Base-by-base conservation (phyloP, 2,113 vertebrate genomes). In the Leptodactylus fuscus region DNA sequence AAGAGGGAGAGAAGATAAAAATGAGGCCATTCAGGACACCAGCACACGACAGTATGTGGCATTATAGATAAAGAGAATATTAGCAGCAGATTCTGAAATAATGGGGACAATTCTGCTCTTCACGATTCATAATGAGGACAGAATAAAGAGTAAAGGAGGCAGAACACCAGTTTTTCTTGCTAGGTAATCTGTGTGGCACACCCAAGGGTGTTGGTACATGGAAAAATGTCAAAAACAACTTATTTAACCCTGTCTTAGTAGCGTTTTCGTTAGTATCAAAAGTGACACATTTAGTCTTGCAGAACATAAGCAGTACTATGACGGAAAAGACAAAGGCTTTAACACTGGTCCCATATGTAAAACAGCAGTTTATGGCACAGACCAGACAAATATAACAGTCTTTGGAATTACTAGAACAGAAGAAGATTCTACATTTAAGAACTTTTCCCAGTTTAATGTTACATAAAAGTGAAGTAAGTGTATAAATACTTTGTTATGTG, bases 201-300 rank as follows among this genome's bases (percentile, higher is more conserved):
- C 78, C 78, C 78, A 65, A 65, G 78, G 78, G 78, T 81, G 78
- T 65, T 65, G 58, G 41, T 48, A 41, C 20, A 65, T 81, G 78
- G 78, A 81, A 81, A 81, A 65, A 81, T 81, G 78, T 81, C 78
- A 81, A 81, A 81, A 81, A 81, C 58, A 67, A 46, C 51, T 60
- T 41, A 79, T 79, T 79, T 79, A 79, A 79, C 76, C 51, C 32
- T 5, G 1, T 60, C 74, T 76, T 34, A 51, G 15, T 76, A 51
- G 74, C 74, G 16, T 55, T 78, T 78, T 55, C 48, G 34, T 36
- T 78, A 73, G 38, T 73, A 73, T 73, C 3, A 73, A 13, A 71
- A 13, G 70, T 22, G 34, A 38, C 65, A 69, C 16, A 67, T 67
- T 22, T 10, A 69, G 65, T 38, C 34, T 2, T 38, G 15, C 16